Conservation (phyloP, 1,140 invertebrate genomes). For the Ceratosolen solmsi region DNA sequence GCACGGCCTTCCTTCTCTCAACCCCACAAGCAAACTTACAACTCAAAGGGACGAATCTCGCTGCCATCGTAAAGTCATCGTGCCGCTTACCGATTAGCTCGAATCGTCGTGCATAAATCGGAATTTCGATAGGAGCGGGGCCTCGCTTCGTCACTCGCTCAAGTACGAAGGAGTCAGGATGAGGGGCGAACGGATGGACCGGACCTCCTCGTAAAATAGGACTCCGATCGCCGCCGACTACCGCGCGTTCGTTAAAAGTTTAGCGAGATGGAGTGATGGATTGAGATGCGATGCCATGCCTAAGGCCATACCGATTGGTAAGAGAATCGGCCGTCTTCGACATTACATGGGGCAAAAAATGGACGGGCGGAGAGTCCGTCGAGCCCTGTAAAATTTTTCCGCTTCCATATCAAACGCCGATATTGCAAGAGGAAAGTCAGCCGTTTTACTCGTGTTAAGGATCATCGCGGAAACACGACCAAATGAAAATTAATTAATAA, state of each 20-base stretch:
- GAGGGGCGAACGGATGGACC: too few relatives aligned
- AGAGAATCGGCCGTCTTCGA: neutral
- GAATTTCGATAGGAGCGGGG: neutral
- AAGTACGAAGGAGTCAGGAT: too few relatives aligned
- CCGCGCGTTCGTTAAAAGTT: neutral
- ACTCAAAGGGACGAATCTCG: neutral
- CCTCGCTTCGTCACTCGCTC: neutral
- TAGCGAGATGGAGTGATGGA: too few relatives aligned
- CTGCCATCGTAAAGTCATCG: neutral
- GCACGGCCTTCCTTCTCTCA: too few relatives aligned
- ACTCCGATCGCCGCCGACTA: neutral
- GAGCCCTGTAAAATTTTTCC: too few relatives aligned
- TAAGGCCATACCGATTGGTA: too few relatives aligned
- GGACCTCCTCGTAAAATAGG: too few relatives aligned
- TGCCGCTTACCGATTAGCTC: neutral
- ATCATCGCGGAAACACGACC: neutral
- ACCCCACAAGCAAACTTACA: too few relatives aligned
- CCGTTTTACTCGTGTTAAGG: constrained; percentile 38
- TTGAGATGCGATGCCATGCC: neutral
- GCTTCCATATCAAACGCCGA: too few relatives aligned
- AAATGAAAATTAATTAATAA: constrained; percentile 43
- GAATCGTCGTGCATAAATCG: neutral
- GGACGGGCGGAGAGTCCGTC: constrained; percentile 15
- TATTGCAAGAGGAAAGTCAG: too few relatives aligned
- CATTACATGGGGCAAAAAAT: neutral